These are phyloP conservation scores for Himantopus leucocephalus DNA, from an alignment of 2,113 vertebrate species.

Conservation along the genomic window DNA sequence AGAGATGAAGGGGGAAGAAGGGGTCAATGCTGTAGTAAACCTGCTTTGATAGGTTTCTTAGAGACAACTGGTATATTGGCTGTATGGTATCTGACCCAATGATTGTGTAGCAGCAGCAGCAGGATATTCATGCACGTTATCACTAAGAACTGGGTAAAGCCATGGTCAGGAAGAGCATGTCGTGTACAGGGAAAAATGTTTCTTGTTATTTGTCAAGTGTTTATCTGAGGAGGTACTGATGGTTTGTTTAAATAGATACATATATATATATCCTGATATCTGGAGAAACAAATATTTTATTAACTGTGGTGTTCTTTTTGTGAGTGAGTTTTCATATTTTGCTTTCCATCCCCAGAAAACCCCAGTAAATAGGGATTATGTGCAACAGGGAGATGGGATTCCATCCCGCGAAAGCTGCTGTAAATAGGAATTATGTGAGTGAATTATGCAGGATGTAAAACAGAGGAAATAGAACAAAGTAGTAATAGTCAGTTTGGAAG, in stretches of 20 bases:
- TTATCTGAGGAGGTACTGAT: neutral
- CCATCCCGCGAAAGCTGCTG: neutral
- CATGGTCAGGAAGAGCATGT: neutral
- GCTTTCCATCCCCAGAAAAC: neutral
- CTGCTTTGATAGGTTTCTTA: neutral
- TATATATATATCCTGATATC: neutral
- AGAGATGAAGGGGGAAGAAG: neutral
- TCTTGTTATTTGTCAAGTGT: neutral
- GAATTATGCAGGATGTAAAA: slow-evolving; percentile 1
- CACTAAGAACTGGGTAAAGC: neutral
- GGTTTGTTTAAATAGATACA: neutral
- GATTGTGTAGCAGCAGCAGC: neutral
- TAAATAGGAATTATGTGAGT: neutral
- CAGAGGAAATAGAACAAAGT: neutral
- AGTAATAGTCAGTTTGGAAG: neutral
- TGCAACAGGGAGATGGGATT: neutral
- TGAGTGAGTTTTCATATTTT: neutral
- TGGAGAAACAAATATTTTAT: neutral
- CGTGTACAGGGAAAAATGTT: neutral
- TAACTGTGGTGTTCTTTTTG: neutral
- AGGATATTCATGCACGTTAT: neutral
- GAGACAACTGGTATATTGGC: neutral
- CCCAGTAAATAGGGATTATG: neutral
- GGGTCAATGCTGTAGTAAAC: neutral
- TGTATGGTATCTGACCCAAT: neutral